Percentiles rank a stretch among this genome's conserved stretches.
Conservation (phyloP, 2,797 vertebrate species). For the Sternotherus odoratus region DNA sequence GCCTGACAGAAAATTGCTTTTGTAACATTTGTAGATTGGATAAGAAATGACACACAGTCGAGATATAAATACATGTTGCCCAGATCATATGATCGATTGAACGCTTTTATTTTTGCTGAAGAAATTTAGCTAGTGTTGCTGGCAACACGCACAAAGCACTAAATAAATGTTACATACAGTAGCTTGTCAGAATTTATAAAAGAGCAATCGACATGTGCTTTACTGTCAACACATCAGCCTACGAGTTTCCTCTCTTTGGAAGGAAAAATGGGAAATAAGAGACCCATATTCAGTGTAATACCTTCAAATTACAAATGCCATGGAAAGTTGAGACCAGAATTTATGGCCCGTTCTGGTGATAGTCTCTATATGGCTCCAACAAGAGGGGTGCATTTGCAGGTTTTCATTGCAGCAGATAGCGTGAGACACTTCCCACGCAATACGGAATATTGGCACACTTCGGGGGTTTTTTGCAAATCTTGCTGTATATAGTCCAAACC, state of each 20-base stretch:
- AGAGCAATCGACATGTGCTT: conserved; percentile 76
- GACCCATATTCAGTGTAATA: not conserved
- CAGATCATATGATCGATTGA: conserved; percentile 57
- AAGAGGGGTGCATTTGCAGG: not conserved
- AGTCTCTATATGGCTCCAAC: conserved; percentile 4
- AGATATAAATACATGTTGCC: conserved; percentile 59
- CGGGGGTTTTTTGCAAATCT: conserved; percentile 15
- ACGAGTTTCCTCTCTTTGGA: conserved; percentile 69
- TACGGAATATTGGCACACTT: not conserved
- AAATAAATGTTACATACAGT: conserved; percentile 70
- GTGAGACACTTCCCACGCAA: conserved; percentile 15
- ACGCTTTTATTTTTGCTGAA: conserved; percentile 58
- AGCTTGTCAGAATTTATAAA: conserved; percentile 75
- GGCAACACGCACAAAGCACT: conserved; percentile 61
- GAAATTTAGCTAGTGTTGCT: conserved; percentile 69
- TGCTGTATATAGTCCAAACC: conserved; percentile 40
- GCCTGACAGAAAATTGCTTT: conserved; percentile 73
- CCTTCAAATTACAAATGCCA: conserved; percentile 53
- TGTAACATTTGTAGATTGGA: conserved; percentile 77
- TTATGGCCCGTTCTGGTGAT: not conserved
- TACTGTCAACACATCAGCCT: conserved; percentile 77
- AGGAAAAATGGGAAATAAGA: conserved; percentile 57
- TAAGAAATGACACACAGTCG: conserved; percentile 75
- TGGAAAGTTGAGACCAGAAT: conserved; percentile 33
- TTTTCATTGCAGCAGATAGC: not conserved